Evolutionary conservation across 2,888 invertebrate genomes (phyloP), one percentile per base, ranked within the genome.

Genomic region (Drosophila atripex): DNA sequence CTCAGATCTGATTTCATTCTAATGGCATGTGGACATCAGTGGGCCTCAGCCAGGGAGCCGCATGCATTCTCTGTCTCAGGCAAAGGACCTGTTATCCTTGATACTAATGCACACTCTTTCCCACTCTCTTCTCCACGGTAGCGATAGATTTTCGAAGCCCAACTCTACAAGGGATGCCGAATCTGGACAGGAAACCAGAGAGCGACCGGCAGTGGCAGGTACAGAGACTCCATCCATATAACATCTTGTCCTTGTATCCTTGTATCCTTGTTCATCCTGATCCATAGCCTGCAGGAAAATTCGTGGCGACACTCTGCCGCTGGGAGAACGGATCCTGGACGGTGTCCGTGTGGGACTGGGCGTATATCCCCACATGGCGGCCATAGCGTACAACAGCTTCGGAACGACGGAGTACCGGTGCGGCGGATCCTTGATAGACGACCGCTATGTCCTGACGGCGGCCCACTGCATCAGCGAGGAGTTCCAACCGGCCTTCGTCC

Each of bases 351-450:
- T 89, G 0, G 74, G 69, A 0, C 51, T 70, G 5, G 90, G 89
- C 5, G 76, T 83, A 7, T 91, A 89, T 72, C 91, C 91, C 0
- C 90, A 91, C 61, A 91, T 91, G 90, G 91, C 76, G 9, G 90
- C 86, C 2, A 77, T 91, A 9, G 89, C 86, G 0, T 86, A 77
- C 39, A 70, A 55, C 9, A 23, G n/a, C 1, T 76, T 86, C 12
- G 84, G 59, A 1, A 55, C 45, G 0, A 58, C 70, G 14, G 46
- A 55, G 0, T 88, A 80, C 46, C 82, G 84, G 1, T 90, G 90
- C 23, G 91, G 90, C 6, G 90, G 90, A 1, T 79, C 90, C 1
- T 65, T 90, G 55, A 90, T 90, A 41, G 83, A 87, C 38, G 66
- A 64, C 11, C 79, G 86, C 7, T 89, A 77, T 39, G 86, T 90